Base-by-base conservation (phyloP, 1,140 invertebrate species). In the Carposina sasakii region DNA sequence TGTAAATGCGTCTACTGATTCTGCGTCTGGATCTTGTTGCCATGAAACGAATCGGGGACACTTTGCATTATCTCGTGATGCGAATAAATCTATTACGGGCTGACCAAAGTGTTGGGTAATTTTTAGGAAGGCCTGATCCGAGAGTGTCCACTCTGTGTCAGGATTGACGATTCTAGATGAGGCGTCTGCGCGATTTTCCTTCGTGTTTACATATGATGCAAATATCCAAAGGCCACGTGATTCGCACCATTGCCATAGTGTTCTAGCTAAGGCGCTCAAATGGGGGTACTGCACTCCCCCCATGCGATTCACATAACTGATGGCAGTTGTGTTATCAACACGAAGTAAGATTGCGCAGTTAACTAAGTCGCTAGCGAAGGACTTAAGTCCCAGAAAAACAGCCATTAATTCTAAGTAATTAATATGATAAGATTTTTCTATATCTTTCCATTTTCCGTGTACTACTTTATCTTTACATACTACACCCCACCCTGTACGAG, bases 41-140 rank as follows among this genome's bases (percentile, higher is more conserved):
- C 48, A 51, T 6, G 40, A 51, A 2, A 43, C 22, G 19, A 15
- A 70, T 9, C 36, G 44, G 0, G 54, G 12, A 40, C 58, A 70
- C 54, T 70, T 67, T 13, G 28, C 47, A 20, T 42, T 43, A 12
- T 13, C 22, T 16, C 37, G 30, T 19, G 34, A 37, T 5, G 34
- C 19, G 17, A 37, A 37, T 8, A 37, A n/a, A 19, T 37, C 34
- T 5, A 49, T 49, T 2, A 41, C 21, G 3, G 47, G 47, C 15
- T 49, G 23, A 15, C 47, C 47, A 41, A 49, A 41, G 12, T 22
- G 3, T 30, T 13, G 5, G n/a, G 9, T 19, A 9, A 49, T 49
- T 2, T 3, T 13, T 16, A 41, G 8, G 15, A 49, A 49, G 8
- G 47, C 47, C 3, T 2, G 9, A 16, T 36, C 23, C 6, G 47